Base-by-base conservation (phyloP, 1,140 invertebrate genomes). In the Papilio xuthus region DNA sequence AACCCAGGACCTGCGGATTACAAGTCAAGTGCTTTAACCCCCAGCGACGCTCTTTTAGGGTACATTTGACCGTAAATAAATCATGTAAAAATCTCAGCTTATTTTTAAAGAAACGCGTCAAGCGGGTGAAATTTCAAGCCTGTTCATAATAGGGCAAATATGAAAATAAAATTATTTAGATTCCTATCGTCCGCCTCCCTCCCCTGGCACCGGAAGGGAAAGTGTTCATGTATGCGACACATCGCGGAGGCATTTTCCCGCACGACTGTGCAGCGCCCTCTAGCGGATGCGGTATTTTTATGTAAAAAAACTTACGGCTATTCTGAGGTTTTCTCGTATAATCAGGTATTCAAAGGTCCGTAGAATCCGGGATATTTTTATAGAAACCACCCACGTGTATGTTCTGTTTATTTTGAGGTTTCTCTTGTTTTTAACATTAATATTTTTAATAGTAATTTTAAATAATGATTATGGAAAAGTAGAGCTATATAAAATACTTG, bases 121-220 rank as follows among this genome's bases (percentile, higher is more conserved):
- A 28, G 8, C 13, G 10, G 12, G 15, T 12, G 23, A 9, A 63
- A 63, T 26, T 63, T 4, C 26, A 63, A 63, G 26, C 18, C 13
- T 28, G 4, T 28, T 26, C 23, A 20, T 20, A n/a, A 20, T 20
- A 41, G 10, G 9, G 37, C 18, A 70, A 32, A 70, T 70, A 78
- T 37, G 78, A 69, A 79, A 81, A 85, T 85, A 72, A 47, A 13
- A 84, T 84, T 85, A 84, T 85, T 83, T 81, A 83, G 83, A 82
- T 84, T 83, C 80, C 76, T n/a, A 18, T n/a, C 47, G 47, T n/a
- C 79, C 75, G 78, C 80, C 80, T 81, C 82, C 80, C 79, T 76
- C 60, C 63, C 53, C 56, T 50, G 18, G n/a, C 10, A 53, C 77
- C 79, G 81, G 81, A 82, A 82, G 81, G 56, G 72, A 77, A 78